These are phyloP conservation scores for Dicrurus megarhynchus DNA, from an alignment of 2,113 vertebrate genomes.

Conservation along the genomic window DNA sequence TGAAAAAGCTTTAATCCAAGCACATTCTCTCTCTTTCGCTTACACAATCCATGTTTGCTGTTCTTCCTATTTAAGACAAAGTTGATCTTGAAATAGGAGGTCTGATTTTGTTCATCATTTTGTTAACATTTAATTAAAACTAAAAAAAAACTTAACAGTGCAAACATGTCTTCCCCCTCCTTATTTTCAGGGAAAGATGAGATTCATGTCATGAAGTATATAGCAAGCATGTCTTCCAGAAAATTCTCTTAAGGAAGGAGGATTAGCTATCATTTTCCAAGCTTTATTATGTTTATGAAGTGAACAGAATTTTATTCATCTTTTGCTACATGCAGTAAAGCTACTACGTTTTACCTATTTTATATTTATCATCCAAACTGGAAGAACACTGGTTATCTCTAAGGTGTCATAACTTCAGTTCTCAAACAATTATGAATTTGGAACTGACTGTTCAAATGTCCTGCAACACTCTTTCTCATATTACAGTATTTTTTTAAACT, in stretches of 20 bases:
- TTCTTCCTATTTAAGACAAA: background rate
- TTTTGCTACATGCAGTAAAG: background rate
- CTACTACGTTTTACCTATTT: background rate
- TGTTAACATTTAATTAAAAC: background rate
- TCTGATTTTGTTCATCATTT: background rate
- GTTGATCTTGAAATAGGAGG: background rate
- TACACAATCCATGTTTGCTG: background rate
- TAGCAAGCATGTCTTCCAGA: background rate
- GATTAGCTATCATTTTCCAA: background rate
- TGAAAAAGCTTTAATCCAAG: background rate
- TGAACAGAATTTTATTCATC: background rate
- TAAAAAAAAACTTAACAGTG: background rate
- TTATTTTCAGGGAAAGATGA: background rate
- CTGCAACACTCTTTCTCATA: background rate
- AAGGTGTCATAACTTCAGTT: background rate
- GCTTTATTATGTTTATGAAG: background rate
- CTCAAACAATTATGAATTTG: background rate
- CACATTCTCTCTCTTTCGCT: background rate
- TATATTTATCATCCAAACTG: background rate
- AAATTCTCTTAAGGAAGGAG: background rate
- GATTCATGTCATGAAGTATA: background rate
- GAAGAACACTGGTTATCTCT: background rate
- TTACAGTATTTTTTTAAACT: background rate
- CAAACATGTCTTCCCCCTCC: background rate
- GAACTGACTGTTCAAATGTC: background rate